Evolutionary conservation across 2,888 invertebrate genomes (phyloP), one percentile per base, ranked within the genome.

Genomic region (Oscheius onirici): DNA sequence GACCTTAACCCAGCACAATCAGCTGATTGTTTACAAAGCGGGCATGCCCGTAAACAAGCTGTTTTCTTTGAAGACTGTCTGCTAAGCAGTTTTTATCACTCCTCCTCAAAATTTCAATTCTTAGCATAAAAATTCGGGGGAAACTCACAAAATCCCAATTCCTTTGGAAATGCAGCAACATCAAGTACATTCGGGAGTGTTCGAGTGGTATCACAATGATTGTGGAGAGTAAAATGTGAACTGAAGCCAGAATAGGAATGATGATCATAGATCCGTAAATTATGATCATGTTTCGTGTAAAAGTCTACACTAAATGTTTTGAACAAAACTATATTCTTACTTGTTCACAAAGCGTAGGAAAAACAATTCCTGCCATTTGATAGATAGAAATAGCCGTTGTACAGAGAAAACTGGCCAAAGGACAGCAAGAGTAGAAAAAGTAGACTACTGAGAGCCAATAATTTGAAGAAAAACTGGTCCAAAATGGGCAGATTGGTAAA

Each of bases 281-380:
- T 2, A 58, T n/a, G 40, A 2, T n/a, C n/a, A 22, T 40, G 6
- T 22, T 6, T 8, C 41, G 40, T 41, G 40, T 58, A 20, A 58
- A 58, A n/a, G 41, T 58, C 58, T 20, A 26, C 26, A 55, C 24
- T 22, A 6, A 10, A n/a, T 52, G 0, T 6, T 52, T 52, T 55
- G 3, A 20, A 11, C 5, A 46, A 46, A 46, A 46, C 8, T 34
- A 46, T 17, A 20, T 15, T 3, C 3, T 5, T 20, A 55, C 55
- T 26, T 58, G 58, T 40, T 58, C 58, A 13, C 20, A 40, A 22
- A 17, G 13, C 8, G 43, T 58, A 17, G 58, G 58, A 58, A 41
- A 41, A 20, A 58, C 22, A 41, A 58, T 58, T 20, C 41, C 58
- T 13, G 43, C 17, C 58, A 58, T 58, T 13, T 58, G 58, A 58